Conservation (phyloP, 1,140 invertebrate genomes). For the Sipha flava region DNA sequence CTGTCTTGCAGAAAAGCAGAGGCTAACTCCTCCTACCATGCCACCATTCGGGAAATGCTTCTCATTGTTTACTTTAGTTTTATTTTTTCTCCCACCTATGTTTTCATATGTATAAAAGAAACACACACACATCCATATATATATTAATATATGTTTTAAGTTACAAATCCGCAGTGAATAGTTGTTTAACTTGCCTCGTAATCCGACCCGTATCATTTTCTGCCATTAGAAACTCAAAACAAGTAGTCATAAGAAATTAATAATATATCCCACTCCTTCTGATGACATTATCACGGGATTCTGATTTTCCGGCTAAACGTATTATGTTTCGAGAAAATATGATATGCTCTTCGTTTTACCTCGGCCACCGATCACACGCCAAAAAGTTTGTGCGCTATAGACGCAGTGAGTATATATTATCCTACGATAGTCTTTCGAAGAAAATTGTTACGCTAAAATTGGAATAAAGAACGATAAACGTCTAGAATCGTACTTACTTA, state of each 20-base stretch:
- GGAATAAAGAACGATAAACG: no score
- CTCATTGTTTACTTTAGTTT: neutral
- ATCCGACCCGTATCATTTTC: neutral
- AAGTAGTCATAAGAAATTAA: neutral
- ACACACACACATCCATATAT: no score
- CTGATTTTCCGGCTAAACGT: neutral
- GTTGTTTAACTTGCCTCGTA: neutral
- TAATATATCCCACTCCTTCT: no score
- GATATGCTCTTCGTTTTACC: no score
- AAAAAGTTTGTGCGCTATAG: neutral
- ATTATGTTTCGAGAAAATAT: neutral
- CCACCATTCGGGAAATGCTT: neutral
- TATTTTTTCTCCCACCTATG: neutral
- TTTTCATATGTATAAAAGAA: no score
- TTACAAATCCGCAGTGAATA: neutral
- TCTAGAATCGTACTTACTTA: no score
- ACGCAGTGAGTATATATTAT: no score
- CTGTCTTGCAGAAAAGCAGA: no score
- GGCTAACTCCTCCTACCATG: neutral
- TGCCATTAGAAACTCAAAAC: neutral
- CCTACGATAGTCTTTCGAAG: no score
- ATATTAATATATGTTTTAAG: no score
- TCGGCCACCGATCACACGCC: neutral
- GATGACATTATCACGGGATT: neutral
- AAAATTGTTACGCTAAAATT: no score